A percentile compares a stretch with the other conserved stretches of the same genome.
phyloP scores from a whole-genome alignment of 2,797 vertebrate genomes.

The Picus viridis region DNA sequence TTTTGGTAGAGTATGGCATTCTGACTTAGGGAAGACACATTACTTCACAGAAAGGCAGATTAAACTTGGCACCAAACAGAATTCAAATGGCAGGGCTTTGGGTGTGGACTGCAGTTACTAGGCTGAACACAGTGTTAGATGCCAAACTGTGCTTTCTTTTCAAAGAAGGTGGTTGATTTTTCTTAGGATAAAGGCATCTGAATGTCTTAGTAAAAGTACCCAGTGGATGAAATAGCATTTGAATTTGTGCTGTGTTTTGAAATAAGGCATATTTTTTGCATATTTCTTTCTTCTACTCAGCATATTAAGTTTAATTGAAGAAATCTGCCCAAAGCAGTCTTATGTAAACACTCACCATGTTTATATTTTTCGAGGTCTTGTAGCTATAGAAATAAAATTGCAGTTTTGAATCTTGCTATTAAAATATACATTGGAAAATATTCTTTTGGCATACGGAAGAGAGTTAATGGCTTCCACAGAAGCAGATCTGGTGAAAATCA shows the following conservation, averaged over 20 bases:
- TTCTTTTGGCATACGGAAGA: slow-evolving; percentile 21
- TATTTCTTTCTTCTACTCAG: slow-evolving; percentile 19
- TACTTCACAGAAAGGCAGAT: background rate
- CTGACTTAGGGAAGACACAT: background rate
- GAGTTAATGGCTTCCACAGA: slow-evolving; percentile 22
- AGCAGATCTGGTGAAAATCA: slow-evolving; percentile 25
- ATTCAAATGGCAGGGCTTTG: background rate
- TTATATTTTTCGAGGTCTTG: slow-evolving; percentile 49
- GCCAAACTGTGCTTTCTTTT: slow-evolving; percentile 28
- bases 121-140: background rate
- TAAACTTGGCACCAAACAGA: background rate
- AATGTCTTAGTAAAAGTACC: background rate
- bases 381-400: slow-evolving; percentile 58
- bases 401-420: slow-evolving; percentile 61
- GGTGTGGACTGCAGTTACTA: background rate
- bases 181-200: background rate
- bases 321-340: slow-evolving; percentile 42
- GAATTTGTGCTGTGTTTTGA: slow-evolving; percentile 12
- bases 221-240: background rate
- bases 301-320: slow-evolving; percentile 36
- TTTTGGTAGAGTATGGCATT: background rate
- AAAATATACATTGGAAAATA: slow-evolving; percentile 51
- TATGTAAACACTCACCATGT: background rate
- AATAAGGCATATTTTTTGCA: slow-evolving; percentile 13
- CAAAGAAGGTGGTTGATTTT: background rate